phyloP scores from a whole-genome alignment of 2,888 invertebrate species.

The Rhaphigaster nebulosa region DNA sequence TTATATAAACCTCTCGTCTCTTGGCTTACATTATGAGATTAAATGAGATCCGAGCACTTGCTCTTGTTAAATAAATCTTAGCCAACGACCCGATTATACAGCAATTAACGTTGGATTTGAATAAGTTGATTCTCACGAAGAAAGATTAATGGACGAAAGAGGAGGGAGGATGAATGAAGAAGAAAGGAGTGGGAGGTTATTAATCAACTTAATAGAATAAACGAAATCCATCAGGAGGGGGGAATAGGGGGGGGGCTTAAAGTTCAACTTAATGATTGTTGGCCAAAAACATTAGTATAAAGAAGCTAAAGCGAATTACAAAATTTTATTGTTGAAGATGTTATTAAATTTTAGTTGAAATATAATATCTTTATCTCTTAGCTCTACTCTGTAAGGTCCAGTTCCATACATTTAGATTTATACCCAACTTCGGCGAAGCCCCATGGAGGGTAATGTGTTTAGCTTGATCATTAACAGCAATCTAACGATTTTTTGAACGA shows the following conservation, averaged over 20 bases:
- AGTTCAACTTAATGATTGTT: neutral
- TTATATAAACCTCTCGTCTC: neutral
- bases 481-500: too few species aligned
- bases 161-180: too few species aligned
- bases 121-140: neutral
- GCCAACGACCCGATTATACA: neutral
- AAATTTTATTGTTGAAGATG: too few species aligned
- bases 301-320: neutral
- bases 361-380: too few species aligned
- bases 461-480: too few species aligned
- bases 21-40: neutral
- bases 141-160: neutral
- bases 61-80: neutral
- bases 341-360: too few species aligned
- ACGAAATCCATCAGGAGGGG: neutral
- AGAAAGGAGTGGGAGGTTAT: neutral
- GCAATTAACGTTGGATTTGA: constrained; percentile 30
- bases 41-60: neutral
- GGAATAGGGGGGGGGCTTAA: neutral
- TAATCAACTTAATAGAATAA: constrained; percentile 4
- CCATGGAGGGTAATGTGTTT: too few species aligned
- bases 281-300: neutral
- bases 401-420: too few species aligned
- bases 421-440: too few species aligned
- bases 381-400: too few species aligned